Percentiles rank a stretch among this genome's conserved stretches.
Conservation (phyloP, 2,113 vertebrate species). For the Sclerurus mexicanus region DNA sequence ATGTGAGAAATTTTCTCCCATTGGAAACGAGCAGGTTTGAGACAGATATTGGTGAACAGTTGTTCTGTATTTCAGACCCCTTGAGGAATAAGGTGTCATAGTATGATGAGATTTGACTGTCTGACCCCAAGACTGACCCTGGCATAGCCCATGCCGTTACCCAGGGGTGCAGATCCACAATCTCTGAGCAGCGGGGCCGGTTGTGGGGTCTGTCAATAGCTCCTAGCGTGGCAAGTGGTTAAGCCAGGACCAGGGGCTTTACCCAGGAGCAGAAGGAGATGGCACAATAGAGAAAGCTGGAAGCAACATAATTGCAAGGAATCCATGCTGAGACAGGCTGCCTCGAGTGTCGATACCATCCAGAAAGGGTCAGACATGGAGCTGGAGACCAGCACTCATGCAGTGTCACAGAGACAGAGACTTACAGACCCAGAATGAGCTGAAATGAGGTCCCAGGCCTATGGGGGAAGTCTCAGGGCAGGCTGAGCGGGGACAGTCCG, state of each 20-base stretch:
- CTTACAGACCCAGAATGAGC: background rate
- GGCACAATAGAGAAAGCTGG: accelerated
- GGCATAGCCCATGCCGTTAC: accelerated
- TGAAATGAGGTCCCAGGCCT: background rate
- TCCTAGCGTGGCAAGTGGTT: accelerated
- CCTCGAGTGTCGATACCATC: background rate
- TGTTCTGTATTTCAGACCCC: background rate
- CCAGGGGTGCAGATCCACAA: background rate
- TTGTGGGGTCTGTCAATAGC: background rate
- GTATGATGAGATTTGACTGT: background rate
- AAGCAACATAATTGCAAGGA: accelerated
- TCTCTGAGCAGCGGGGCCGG: accelerated
- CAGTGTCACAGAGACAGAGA: background rate
- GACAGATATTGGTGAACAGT: background rate
- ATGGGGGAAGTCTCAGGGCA: accelerated
- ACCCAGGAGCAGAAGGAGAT: background rate
- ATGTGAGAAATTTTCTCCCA: background rate
- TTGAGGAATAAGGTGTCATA: background rate
- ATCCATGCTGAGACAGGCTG: background rate
- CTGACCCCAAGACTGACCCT: accelerated
- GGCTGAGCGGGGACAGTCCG: background rate
- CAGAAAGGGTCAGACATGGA: background rate
- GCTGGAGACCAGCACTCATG: background rate
- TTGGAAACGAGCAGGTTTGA: background rate
- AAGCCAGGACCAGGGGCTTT: background rate